Base-by-base conservation (phyloP, 2,113 vertebrate species). In the Solea senegalensis region DNA sequence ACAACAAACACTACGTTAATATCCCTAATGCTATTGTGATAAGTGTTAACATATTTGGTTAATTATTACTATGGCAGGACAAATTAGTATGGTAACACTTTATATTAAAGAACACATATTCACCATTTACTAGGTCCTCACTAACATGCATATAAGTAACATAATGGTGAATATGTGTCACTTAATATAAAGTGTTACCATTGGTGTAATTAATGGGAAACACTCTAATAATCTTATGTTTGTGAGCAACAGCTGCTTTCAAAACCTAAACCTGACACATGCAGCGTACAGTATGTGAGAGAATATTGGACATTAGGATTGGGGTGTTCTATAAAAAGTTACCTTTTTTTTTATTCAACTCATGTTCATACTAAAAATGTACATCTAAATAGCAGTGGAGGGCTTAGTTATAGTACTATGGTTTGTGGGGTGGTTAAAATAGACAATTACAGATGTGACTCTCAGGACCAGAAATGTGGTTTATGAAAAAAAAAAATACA, bases 341-440 rank as follows among this genome's bases (percentile, higher is more conserved):
- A 45, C 63, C 15, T 61, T 55, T 27, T 63, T 63, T 9, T 34
- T 46, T 52, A 53, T 49, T 13, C 69, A 7, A 15, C 2, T 7
- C 40, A 39, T n/a, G 16, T 49, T 68, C 34, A 54, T 76, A 28
- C 21, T 55, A 9, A 62, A 21, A 75, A 83, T 85, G 69, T 82
- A 78, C 74, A 82, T 87, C 80, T 75, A 63, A 80, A 82, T 69
- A 82, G 72, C 63, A 69, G 40, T 53, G 15, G 26, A 43, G 63
- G 57, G 78, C 51, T 76, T 69, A 65, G 78, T 49, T 52, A 14
- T 65, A 65, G 43, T 49, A 9, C 69, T 21, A 50, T 50, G 58
- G 68, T 48, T 65, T 49, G 64, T 67, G 54, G 8, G 63, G 21
- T 65, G 53, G 62, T 34, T 34, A 34, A 4, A 34, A 34, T 73